Evolutionary conservation across 37 sponge, comb jelly and placozoan species (phyloP).

Genomic region (Oscarella lobularis): DNA sequence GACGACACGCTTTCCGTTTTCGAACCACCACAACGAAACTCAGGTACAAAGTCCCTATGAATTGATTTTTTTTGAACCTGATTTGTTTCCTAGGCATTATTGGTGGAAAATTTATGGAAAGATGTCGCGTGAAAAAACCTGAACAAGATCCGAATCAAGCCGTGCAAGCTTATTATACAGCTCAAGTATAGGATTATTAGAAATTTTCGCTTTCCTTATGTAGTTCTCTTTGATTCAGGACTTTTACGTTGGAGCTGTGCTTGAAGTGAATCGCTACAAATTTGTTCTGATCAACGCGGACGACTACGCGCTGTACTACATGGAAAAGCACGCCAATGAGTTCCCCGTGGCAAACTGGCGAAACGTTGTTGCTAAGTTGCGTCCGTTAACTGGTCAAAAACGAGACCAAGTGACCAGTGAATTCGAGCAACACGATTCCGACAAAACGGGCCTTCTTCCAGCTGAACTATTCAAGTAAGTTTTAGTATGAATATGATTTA

Average conservation of each 20-base stretch:
- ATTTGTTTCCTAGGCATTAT: conserved; percentile 10
- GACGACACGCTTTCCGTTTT: conserved; percentile 86
- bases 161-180: not conserved
- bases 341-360: conserved; percentile 62
- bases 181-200: not conserved
- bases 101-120: conserved; percentile 84
- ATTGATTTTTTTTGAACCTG: not conserved
- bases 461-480: conserved; percentile 37
- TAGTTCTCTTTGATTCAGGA: conserved; percentile 31
- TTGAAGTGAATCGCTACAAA: conserved; percentile 61
- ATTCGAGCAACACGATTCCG: conserved; percentile 25
- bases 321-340: conserved; percentile 62
- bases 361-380: conserved; percentile 47
- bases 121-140: conserved; percentile 30
- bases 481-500: too few relatives aligned
- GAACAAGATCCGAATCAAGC: not conserved
- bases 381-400: conserved; percentile 37
- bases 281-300: conserved; percentile 84
- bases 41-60: conserved; percentile 49
- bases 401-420: conserved; percentile 13
- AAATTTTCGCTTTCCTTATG: conserved; percentile 5
- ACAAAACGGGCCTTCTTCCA: conserved; percentile 15
- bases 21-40: conserved; percentile 92
- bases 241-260: conserved; percentile 64
- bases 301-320: conserved; percentile 90